Percentiles rank a stretch among this genome's conserved stretches.
These are phyloP conservation scores for Chaetura pelagica DNA, from an alignment of 2,113 vertebrate species.

Conservation along the genomic window DNA sequence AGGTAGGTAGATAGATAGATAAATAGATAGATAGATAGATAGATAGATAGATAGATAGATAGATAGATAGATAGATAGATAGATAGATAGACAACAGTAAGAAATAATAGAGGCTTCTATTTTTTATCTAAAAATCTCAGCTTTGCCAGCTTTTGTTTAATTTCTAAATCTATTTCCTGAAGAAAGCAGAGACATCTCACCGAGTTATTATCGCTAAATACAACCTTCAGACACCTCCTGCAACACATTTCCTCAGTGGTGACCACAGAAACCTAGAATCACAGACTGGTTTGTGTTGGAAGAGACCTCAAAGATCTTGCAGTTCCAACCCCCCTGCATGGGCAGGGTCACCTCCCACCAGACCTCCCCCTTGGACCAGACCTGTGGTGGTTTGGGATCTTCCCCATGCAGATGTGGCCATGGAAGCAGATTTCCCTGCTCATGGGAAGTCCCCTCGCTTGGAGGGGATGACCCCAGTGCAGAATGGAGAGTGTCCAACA, in stretches of 20 bases:
- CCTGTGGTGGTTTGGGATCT: not conserved
- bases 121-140: not conserved
- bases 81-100: too few relatives aligned
- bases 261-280: not conserved
- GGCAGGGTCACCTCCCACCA: too few relatives aligned
- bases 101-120: not conserved
- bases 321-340: too few relatives aligned
- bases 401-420: not conserved
- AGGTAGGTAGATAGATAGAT: not conserved
- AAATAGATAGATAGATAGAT: too few relatives aligned
- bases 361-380: not conserved
- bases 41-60: too few relatives aligned
- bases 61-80: not conserved
- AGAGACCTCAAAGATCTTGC: too few relatives aligned
- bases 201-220: not conserved
- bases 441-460: not conserved
- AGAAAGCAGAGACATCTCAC: not conserved
- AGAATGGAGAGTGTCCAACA: not conserved
- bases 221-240: not conserved
- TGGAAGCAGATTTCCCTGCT: not conserved
- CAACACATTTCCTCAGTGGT: not conserved
- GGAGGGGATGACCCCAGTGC: fast-evolving
- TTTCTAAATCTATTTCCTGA: not conserved
- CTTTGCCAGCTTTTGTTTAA: not conserved
- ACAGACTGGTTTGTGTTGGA: too few relatives aligned